These are phyloP conservation scores for Parus major DNA, from an alignment of 2,113 vertebrate species.

Conservation along the genomic window DNA sequence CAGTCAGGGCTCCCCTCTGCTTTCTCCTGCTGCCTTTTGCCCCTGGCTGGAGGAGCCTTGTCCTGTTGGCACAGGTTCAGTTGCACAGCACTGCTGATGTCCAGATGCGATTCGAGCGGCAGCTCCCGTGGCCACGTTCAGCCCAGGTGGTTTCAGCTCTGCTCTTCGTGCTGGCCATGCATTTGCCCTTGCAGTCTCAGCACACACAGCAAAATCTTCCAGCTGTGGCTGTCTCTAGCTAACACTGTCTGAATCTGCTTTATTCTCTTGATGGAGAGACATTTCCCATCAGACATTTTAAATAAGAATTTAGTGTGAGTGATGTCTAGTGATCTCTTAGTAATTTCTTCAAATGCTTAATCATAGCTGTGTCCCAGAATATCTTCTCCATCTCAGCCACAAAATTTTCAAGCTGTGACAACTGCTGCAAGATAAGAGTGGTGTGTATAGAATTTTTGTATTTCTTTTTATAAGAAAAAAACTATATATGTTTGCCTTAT, in stretches of 20 bases:
- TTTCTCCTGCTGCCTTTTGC: accelerated
- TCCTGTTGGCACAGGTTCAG: accelerated
- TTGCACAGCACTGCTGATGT: not conserved
- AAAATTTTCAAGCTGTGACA: not conserved
- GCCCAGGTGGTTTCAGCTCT: not conserved
- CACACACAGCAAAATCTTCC: not conserved
- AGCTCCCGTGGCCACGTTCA: not conserved
- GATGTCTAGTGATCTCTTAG: not conserved
- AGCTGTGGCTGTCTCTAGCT: not conserved
- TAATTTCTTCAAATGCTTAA: not conserved
- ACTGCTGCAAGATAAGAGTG: not conserved
- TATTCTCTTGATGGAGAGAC: not conserved
- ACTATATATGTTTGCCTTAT: not conserved
- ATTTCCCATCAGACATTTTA: not conserved
- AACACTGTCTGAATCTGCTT: not conserved
- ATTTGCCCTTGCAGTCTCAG: not conserved
- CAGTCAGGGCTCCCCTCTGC: not conserved
- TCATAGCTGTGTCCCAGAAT: not conserved
- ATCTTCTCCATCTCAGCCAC: not conserved
- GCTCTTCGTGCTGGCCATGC: not conserved
- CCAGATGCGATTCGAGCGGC: accelerated
- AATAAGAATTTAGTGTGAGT: not conserved
- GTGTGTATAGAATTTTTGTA: not conserved
- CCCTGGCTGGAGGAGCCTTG: not conserved
- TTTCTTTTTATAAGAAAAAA: not conserved